Evolutionary conservation across 2,113 vertebrate species (phyloP).

Genomic region (Gallinago media): DNA sequence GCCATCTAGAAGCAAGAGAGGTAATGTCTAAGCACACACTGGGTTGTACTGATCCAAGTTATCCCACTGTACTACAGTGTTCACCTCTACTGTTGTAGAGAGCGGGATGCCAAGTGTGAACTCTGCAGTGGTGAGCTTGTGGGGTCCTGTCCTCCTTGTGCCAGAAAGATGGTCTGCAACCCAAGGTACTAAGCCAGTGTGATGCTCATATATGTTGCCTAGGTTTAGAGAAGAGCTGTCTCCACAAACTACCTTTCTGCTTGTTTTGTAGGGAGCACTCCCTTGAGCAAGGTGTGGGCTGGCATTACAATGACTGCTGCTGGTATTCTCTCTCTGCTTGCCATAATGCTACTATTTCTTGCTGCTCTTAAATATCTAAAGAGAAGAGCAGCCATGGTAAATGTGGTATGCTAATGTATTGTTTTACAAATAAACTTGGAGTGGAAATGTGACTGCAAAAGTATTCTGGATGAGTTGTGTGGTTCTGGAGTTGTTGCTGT

Average conservation of each 20-base stretch:
- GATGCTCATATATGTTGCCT: neutral
- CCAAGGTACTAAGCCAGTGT: conserved; percentile 39
- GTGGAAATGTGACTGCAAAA: neutral
- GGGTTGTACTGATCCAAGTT: neutral
- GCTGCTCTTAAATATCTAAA: neutral
- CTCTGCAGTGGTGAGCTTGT: conserved; percentile 53
- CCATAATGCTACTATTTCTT: neutral
- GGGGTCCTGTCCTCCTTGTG: conserved; percentile 70
- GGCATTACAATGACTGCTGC: neutral
- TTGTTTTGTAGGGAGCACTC: neutral
- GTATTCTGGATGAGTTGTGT: neutral
- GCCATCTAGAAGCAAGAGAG: conserved; percentile 57
- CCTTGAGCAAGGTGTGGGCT: neutral
- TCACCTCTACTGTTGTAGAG: neutral
- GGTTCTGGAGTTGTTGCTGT: neutral
- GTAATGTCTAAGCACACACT: neutral
- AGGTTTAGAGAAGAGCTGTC: too few relatives aligned
- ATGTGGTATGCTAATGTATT: neutral
- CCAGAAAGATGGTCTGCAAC: conserved; percentile 27
- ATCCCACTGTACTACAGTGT: rapidly evolving
- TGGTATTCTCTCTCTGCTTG: neutral
- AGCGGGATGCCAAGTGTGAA: neutral
- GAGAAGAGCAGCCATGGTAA: neutral
- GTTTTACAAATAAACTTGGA: conserved; percentile 26
- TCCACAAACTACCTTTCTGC: neutral